Conservation (phyloP, 2,113 vertebrate genomes). For the Python bivittatus region DNA sequence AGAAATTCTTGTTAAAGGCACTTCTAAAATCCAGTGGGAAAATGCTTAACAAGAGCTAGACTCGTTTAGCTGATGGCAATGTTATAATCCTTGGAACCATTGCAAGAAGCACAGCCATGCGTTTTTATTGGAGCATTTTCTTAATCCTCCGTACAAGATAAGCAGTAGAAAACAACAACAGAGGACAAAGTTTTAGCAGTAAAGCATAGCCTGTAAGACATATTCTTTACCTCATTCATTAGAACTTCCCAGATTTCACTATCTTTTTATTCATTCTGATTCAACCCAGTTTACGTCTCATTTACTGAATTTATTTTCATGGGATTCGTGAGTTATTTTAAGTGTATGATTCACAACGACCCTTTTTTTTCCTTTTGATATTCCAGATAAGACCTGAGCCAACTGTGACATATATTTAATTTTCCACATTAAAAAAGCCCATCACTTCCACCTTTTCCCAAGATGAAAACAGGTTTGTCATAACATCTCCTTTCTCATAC, state of each 20-base stretch:
- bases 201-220: background rate
- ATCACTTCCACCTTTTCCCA: background rate
- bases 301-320: background rate
- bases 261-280: background rate
- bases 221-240: constrained; percentile 2
- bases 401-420: background rate
- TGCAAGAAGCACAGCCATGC: background rate
- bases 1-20: background rate
- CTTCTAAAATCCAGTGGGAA: background rate
- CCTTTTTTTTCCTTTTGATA: background rate
- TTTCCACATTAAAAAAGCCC: constrained; percentile 7
- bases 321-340: constrained; percentile 29
- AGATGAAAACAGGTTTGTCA: background rate
- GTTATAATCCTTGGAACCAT: background rate
- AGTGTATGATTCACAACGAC: background rate
- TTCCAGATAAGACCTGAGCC: background rate
- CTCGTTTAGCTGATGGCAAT: background rate
- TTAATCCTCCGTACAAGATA: constrained; percentile 12
- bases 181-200: background rate
- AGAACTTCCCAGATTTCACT: background rate
- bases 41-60: background rate
- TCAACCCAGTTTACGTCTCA: constrained; percentile 8
- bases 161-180: background rate
- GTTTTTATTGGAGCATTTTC: constrained; percentile 1
- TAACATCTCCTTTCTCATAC: background rate